Conservation (phyloP, 2,888 invertebrate species). For the Hermaeophaga mercurialis region DNA sequence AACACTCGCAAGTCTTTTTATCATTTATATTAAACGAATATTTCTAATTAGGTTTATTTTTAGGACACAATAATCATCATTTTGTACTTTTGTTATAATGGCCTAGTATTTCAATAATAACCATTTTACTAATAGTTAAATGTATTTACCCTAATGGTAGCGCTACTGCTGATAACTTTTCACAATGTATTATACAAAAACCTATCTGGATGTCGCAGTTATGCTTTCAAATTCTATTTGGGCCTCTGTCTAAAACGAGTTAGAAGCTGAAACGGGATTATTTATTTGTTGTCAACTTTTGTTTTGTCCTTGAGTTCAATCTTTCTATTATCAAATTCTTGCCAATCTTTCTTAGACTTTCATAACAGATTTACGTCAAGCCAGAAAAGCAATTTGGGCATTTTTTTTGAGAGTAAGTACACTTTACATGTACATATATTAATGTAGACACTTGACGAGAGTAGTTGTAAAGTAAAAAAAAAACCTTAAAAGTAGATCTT, state of each 20-base stretch:
- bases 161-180: constrained; percentile 7
- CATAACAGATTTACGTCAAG: background rate
- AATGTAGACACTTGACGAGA: too few relatives aligned
- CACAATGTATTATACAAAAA: constrained; percentile 7
- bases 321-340: constrained; percentile 4
- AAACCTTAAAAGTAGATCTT: too few relatives aligned
- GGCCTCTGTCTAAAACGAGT: constrained; percentile 1
- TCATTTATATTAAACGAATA: too few relatives aligned
- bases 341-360: background rate
- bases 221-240: constrained; percentile 8
- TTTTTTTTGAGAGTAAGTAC: too few relatives aligned
- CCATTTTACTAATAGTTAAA: too few relatives aligned
- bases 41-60: too few relatives aligned
- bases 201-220: constrained; percentile 9
- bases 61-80: too few relatives aligned
- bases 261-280: background rate
- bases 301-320: constrained; percentile 1
- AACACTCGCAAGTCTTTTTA: too few relatives aligned
- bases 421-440: too few relatives aligned
- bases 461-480: too few relatives aligned
- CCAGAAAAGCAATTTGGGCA: background rate
- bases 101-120: too few relatives aligned
- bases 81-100: too few relatives aligned
- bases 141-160: background rate
- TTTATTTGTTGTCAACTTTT: constrained; percentile 9